Evolutionary conservation across 2,113 vertebrate genomes (phyloP).

Genomic region (Rhabdornis inornatus): DNA sequence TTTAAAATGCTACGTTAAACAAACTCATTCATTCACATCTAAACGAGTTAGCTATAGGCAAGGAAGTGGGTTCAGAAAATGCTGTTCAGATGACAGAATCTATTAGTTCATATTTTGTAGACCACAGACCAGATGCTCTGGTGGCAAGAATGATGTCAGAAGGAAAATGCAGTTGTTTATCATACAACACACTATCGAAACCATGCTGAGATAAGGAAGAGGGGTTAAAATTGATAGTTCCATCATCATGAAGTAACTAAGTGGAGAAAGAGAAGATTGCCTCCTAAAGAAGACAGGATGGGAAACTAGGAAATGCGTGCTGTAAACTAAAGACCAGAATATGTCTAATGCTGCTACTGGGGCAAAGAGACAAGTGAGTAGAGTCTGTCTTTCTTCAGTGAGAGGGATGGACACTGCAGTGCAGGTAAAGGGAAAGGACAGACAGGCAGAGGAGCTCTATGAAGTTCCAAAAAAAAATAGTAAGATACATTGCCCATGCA

Average conservation of each 20-base stretch:
- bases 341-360: fast-evolving
- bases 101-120: not conserved
- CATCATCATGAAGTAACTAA: not conserved
- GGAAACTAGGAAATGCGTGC: not conserved
- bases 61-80: not conserved
- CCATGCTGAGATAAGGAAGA: not conserved
- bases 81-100: not conserved
- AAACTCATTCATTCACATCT: not conserved
- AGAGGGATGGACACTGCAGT: not conserved
- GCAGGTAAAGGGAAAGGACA: not conserved
- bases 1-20: not conserved
- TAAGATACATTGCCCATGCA: not conserved
- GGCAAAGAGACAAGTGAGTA: not conserved
- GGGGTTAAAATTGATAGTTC: not conserved
- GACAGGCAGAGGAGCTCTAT: not conserved
- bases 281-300: not conserved
- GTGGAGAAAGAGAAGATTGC: not conserved
- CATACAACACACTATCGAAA: not conserved
- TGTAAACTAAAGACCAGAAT: not conserved
- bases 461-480: not conserved
- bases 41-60: not conserved
- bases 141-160: not conserved
- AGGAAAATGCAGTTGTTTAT: not conserved
- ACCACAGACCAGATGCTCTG: not conserved
- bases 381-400: not conserved